phyloP scores from a whole-genome alignment of 1,140 invertebrate genomes.

The Hyphantria cunea region DNA sequence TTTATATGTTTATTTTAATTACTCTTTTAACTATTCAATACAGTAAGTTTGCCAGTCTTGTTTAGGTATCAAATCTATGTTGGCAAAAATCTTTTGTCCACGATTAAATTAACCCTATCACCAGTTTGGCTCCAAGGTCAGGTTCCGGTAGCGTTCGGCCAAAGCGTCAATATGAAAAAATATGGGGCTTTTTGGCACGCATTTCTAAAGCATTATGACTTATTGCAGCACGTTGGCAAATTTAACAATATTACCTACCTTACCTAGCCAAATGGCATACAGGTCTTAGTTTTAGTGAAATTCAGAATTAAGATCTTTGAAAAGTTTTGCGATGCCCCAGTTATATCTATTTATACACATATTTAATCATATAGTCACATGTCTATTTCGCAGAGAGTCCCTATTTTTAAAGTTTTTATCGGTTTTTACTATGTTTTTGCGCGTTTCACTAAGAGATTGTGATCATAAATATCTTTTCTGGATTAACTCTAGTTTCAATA shows the following conservation, averaged over 20 bases:
- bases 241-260: conserved; percentile 22
- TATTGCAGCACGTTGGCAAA: conserved; percentile 8
- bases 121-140: conserved; percentile 6
- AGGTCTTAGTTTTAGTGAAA: conserved; percentile 7
- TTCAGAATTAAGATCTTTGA: background rate
- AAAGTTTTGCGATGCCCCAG: too few species aligned
- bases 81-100: background rate
- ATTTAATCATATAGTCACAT: too few species aligned
- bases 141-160: conserved; percentile 2
- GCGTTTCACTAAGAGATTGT: too few species aligned
- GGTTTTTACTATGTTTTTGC: too few species aligned
- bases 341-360: too few species aligned
- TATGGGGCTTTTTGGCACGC: conserved; percentile 14
- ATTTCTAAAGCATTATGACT: conserved; percentile 23
- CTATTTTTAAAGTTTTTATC: too few species aligned
- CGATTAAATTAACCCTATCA: conserved; percentile 1
- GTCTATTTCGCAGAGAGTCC: too few species aligned
- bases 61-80: background rate
- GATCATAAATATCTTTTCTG: too few species aligned
- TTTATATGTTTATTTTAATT: too few species aligned
- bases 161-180: conserved; percentile 21
- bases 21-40: too few species aligned
- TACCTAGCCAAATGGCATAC: conserved; percentile 10
- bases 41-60: too few species aligned
- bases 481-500: too few species aligned